These are phyloP conservation scores for Gyps fulvus DNA, from an alignment of 2,113 vertebrate genomes.

Conservation along the genomic window DNA sequence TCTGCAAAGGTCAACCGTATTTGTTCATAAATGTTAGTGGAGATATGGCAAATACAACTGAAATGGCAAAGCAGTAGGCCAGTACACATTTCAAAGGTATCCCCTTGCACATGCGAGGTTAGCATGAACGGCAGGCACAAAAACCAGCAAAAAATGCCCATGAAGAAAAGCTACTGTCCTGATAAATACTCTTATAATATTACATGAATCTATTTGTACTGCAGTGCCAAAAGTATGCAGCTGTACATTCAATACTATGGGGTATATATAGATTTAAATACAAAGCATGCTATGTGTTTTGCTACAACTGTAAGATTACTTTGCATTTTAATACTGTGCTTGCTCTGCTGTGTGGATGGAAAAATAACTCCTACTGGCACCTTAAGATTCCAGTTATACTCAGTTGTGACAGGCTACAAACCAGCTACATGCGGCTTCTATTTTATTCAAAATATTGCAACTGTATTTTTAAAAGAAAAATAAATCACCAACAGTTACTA, in stretches of 20 bases:
- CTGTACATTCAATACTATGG: neutral
- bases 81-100: neutral
- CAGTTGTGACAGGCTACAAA: neutral
- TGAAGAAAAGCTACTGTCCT: neutral
- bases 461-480: neutral
- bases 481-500: neutral
- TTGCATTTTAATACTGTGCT: neutral
- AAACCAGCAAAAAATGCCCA: neutral
- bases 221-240: neutral
- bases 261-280: neutral
- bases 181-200: neutral
- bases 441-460: neutral
- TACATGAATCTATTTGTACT: neutral
- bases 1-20: conserved; percentile 49
- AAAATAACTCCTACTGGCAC: neutral
- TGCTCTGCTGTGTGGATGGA: neutral
- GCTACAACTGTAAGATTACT: neutral
- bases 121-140: neutral
- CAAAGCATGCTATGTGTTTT: neutral
- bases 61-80: neutral
- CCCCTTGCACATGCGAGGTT: neutral
- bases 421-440: neutral
- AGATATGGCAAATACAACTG: neutral
- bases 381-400: neutral
- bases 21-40: conserved; percentile 13